A percentile compares a stretch with the other conserved stretches of the same genome.
Evolutionary conservation across 2,113 vertebrate genomes (phyloP).

Genomic region (Rissa tridactyla): DNA sequence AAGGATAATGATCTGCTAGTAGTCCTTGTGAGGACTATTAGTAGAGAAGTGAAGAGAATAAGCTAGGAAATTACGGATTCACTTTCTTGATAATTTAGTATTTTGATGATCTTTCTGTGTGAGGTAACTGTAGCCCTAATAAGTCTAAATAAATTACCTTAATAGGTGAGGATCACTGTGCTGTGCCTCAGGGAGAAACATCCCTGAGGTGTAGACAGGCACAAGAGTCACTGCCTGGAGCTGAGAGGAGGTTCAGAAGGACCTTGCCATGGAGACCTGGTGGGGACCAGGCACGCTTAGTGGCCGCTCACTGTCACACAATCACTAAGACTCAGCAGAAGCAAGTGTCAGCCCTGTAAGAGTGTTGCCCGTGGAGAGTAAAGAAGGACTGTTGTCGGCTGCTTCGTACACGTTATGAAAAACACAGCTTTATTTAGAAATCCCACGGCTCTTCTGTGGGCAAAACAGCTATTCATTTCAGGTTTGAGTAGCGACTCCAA

Average conservation of each 20-base stretch:
- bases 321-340: not conserved
- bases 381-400: not conserved
- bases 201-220: not conserved
- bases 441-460: not conserved
- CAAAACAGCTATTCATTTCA: not conserved
- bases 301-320: not conserved
- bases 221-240: not conserved
- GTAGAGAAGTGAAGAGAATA: not conserved
- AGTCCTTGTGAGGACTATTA: not conserved
- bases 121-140: not conserved
- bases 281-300: not conserved
- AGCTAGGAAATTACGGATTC: not conserved
- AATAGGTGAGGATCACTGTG: not conserved
- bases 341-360: not conserved
- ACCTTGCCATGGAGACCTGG: not conserved
- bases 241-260: not conserved
- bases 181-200: not conserved
- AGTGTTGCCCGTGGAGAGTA: not conserved
- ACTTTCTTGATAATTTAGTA: not conserved
- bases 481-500: not conserved
- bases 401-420: not conserved
- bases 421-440: not conserved
- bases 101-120: not conserved
- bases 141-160: not conserved
- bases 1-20: not conserved